Base-by-base conservation (phyloP, 2,797 vertebrate genomes). In the Lacerta bilineata region DNA sequence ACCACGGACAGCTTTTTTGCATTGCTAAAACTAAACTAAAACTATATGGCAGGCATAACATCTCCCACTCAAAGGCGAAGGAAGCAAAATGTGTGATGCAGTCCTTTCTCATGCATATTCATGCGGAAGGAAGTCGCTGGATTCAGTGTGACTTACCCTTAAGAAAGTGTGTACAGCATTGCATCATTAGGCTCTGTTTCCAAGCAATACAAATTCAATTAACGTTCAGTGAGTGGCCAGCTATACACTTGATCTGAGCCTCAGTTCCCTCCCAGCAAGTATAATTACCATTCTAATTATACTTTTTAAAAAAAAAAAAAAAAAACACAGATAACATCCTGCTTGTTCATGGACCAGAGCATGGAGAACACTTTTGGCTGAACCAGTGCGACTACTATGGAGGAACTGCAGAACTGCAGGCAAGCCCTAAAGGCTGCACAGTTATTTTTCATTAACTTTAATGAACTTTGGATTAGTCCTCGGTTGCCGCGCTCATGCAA, bases 361-460 rank as follows among this genome's bases (percentile, higher is more conserved):
- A 71, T 41, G 8, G 23, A 55, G 69, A 78, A 69, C 36, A 17
- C 29, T 13, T 55, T 33, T 85, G 69, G 69, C 55, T 43, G 15
- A 75, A 18, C 6, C 80, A 29, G 41, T 46, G 59, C 5, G 3
- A 9, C 39, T 46, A 25, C 86, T 82, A 76, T 5, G 74, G 71
- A 87, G 78, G 18, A 25, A 25, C 27, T 64, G 86, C 59, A 74
- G 39, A 61, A 66, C 55, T 72, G 29, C 29, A 72, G n/a, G 55
- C 20, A 46, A 80, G 86, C 50, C 82, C 76, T 64, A 61, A 50
- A 89, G 43, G 41, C 69, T 46, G 50, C n/a, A n/a, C 78, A 27
- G 69, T 64, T 89, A 74, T 80, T 87, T 84, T 74, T 72, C 68
- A 84, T 80, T 90, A 87, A 80, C 55, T 85, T 85, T 87, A 87